Evolutionary conservation across 2,113 vertebrate genomes (phyloP).

Genomic region (Nibea albiflora): DNA sequence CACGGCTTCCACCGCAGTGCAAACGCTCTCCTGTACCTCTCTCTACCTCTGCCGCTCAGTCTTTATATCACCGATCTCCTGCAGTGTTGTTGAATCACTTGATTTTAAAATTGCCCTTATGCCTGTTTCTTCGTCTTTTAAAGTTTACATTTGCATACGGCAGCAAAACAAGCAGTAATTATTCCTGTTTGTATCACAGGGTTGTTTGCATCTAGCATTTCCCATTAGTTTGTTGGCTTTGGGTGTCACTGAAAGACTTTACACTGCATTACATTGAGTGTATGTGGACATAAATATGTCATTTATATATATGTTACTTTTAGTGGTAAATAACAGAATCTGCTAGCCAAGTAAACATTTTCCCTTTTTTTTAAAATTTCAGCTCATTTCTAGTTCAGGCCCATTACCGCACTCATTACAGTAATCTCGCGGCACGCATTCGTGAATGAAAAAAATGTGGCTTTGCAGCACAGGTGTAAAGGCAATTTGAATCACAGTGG

Average conservation of each 20-base stretch:
- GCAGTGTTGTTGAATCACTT: constrained; percentile 71
- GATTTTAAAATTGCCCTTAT: constrained; percentile 76
- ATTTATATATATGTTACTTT: background rate
- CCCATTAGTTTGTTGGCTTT: background rate
- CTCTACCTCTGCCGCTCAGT: constrained; percentile 66
- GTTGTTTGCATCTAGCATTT: background rate
- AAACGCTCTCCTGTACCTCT: constrained; percentile 71
- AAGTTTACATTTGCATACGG: background rate
- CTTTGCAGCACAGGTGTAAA: constrained; percentile 65
- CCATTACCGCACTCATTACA: constrained; percentile 19
- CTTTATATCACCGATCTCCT: constrained; percentile 64
- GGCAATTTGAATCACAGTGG: constrained; percentile 81
- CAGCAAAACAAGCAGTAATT: background rate
- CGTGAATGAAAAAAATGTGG: constrained; percentile 4
- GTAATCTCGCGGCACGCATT: constrained; percentile 16
- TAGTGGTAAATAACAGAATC: background rate
- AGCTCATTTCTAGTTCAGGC: constrained; percentile 2
- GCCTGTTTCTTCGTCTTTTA: constrained; percentile 34
- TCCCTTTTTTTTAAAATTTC: background rate
- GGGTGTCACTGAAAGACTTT: background rate
- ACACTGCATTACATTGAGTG: background rate
- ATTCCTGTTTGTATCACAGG: background rate
- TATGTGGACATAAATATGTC: background rate
- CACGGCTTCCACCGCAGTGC: constrained; percentile 79
- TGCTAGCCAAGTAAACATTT: background rate